Percentiles rank a stretch among this genome's conserved stretches.
Conservation (phyloP, 2,888 invertebrate genomes). For the Crocallis elinguaria region DNA sequence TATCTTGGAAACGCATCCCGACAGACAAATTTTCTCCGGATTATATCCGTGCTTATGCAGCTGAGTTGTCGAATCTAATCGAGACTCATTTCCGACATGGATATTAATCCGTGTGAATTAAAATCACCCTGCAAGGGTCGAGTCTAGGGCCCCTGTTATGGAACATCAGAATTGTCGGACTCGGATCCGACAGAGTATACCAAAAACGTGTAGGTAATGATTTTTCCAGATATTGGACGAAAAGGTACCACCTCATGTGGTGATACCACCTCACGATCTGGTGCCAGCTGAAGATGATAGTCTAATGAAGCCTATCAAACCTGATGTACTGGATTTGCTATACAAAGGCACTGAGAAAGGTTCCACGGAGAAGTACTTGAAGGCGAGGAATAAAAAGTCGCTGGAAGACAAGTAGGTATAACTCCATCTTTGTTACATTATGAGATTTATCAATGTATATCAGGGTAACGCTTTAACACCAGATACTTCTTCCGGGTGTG, state of each 20-base stretch:
- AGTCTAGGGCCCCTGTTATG: no score
- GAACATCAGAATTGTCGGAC: no score
- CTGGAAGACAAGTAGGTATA: conserved; percentile 80
- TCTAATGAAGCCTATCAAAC: conserved; percentile 82
- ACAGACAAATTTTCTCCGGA: no score
- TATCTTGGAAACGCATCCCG: no score
- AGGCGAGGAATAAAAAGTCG: conserved; percentile 71
- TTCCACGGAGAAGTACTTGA: conserved; percentile 75
- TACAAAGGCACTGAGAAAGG: conserved; percentile 78
- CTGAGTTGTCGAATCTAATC: no score
- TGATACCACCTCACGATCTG: conserved; percentile 51
- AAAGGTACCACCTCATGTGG: conserved; percentile 48
- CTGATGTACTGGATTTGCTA: conserved; percentile 68
- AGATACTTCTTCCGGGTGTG: conserved; percentile 81
- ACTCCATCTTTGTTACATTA: not conserved
- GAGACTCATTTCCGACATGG: no score
- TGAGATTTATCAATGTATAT: no score
- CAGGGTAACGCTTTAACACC: not conserved
- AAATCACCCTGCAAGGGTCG: no score
- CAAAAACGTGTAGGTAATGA: not conserved
- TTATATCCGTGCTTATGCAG: no score
- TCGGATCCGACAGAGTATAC: no score
- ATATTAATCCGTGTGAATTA: no score
- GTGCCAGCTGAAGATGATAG: conserved; percentile 52
- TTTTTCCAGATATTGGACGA: conserved; percentile 55